These are phyloP conservation scores for Calyptommatus sinebrachiatus DNA, from an alignment of 2,113 vertebrate genomes.

Conservation along the genomic window DNA sequence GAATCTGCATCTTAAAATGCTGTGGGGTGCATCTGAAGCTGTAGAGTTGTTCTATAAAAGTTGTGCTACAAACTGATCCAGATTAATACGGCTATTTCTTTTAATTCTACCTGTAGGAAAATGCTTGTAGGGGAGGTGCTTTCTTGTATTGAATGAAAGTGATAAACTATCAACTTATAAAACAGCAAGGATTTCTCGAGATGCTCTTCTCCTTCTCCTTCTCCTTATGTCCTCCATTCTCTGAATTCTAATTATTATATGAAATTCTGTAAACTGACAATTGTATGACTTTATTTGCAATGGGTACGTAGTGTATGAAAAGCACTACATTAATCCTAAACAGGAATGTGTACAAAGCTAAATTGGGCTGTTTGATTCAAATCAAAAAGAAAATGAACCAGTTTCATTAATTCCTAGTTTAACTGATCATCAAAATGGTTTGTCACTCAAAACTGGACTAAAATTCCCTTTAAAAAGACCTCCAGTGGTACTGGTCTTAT, in stretches of 20 bases:
- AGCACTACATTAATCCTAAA: not conserved
- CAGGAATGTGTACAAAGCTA: too few species aligned
- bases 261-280: not conserved
- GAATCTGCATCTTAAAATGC: too few species aligned
- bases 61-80: not conserved
- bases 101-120: too few species aligned
- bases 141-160: not conserved
- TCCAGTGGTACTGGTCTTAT: too few species aligned
- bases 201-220: not conserved
- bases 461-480: too few species aligned
- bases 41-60: not conserved
- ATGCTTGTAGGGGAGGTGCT: too few species aligned
- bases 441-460: too few species aligned
- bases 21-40: not conserved
- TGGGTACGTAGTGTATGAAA: not conserved
- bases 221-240: not conserved
- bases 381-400: too few species aligned
- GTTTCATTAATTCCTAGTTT: too few species aligned
- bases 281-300: constrained; percentile 1
- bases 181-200: not conserved
- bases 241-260: not conserved
- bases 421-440: too few species aligned
- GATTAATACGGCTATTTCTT: too few species aligned
- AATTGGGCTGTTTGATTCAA: too few species aligned
- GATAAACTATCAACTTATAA: not conserved